Conservation (phyloP, 2,888 invertebrate genomes). For the Megalurothrips usitatus region DNA sequence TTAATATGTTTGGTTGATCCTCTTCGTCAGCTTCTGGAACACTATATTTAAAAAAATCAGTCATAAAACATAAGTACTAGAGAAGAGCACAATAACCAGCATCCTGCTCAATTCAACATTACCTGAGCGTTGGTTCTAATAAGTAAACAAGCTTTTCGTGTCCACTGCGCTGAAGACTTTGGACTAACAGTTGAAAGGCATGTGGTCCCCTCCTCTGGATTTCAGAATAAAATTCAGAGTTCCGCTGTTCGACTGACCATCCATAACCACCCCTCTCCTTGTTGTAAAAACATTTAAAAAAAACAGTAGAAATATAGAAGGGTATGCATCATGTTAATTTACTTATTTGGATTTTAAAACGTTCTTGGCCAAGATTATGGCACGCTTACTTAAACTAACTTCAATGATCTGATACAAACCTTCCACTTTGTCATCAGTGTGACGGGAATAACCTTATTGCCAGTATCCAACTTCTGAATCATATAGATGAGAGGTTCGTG, state of each 20-base stretch:
- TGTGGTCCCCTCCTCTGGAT: neutral
- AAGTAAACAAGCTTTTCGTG: neutral
- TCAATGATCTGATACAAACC: neutral
- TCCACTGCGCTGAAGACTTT: neutral
- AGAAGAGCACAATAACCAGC: too few relatives aligned
- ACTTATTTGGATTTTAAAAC: neutral
- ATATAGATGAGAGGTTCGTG: neutral
- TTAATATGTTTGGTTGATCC: neutral
- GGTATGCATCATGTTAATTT: neutral
- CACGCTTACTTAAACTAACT: neutral
- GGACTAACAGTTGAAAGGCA: neutral
- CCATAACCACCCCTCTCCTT: neutral
- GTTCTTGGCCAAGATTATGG: neutral
- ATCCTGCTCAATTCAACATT: neutral
- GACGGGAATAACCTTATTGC: neutral
- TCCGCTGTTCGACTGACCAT: neutral
- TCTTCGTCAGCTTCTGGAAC: neutral
- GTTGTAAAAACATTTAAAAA: too few relatives aligned
- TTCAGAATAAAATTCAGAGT: neutral
- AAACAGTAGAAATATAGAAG: neutral
- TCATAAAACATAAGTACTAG: neutral
- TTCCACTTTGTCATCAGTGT: neutral
- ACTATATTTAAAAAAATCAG: neutral
- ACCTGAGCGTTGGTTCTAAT: neutral
- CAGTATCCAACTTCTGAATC: neutral